A percentile compares a stretch with the other conserved stretches of the same genome.
These are phyloP conservation scores for Heliconius erato DNA, from an alignment of 2,888 invertebrate genomes.

Conservation along the genomic window DNA sequence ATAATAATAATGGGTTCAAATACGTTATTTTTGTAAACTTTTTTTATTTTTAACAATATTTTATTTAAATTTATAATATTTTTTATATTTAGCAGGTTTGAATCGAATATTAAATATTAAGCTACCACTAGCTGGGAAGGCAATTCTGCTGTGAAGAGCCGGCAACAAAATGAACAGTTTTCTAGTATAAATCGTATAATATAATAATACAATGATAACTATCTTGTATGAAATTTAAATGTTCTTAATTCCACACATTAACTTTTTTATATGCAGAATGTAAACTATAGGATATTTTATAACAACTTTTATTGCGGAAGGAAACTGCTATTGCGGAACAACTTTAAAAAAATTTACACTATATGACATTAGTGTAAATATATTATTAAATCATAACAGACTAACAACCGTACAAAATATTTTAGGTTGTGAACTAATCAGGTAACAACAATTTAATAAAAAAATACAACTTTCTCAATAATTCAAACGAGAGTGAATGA, in stretches of 20 bases:
- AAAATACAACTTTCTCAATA: too few relatives aligned
- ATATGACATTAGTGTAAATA: background rate
- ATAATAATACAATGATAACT: background rate
- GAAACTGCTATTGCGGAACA: background rate
- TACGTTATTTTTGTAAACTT: too few relatives aligned
- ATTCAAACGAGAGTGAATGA: too few relatives aligned
- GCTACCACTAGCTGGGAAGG: background rate
- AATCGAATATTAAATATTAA: background rate
- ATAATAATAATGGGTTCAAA: too few relatives aligned
- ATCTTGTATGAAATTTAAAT: background rate
- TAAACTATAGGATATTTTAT: background rate
- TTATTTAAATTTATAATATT: background rate
- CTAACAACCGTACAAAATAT: too few relatives aligned
- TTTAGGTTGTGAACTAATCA: too few relatives aligned
- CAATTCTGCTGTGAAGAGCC: background rate
- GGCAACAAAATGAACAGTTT: background rate
- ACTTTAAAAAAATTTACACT: background rate
- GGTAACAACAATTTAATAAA: too few relatives aligned
- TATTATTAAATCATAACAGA: background rate
- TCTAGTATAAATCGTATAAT: background rate
- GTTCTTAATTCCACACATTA: background rate
- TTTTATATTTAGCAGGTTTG: background rate
- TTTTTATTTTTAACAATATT: background rate
- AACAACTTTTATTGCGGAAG: background rate
- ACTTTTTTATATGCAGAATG: too few relatives aligned